These are phyloP conservation scores for Temnothorax unifasciatus DNA, from an alignment of 2,888 invertebrate species.

Conservation along the genomic window DNA sequence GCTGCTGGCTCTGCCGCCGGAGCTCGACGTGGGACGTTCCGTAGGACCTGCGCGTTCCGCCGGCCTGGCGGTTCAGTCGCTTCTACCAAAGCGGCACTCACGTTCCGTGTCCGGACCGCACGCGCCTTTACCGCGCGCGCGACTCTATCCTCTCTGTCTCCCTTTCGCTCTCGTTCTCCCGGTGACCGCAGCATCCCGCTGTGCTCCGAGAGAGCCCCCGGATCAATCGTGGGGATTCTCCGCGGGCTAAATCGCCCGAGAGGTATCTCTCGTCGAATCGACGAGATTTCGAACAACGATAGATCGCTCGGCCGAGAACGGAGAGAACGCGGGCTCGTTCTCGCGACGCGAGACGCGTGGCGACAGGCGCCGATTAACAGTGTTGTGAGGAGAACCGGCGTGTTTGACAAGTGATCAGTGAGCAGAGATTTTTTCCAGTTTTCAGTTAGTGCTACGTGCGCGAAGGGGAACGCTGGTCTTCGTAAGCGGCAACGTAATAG, in stretches of 20 bases:
- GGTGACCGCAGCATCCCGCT: constrained; percentile 13
- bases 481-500: constrained; percentile 4
- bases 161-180: constrained; percentile 25
- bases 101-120: constrained; percentile 73
- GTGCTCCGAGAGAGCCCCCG: constrained; percentile 9
- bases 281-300: constrained; percentile 10
- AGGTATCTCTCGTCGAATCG: neutral
- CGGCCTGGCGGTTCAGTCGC: constrained; percentile 76
- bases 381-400: constrained; percentile 52
- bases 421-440: constrained; percentile 37
- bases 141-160: constrained; percentile 21
- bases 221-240: constrained; percentile 44
- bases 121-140: constrained; percentile 72
- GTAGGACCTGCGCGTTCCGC: constrained; percentile 78
- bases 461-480: neutral
- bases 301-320: neutral
- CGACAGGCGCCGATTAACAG: constrained; percentile 23
- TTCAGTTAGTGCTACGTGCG: constrained; percentile 52
- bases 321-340: neutral
- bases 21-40: constrained; percentile 67
- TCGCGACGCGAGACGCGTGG: neutral
- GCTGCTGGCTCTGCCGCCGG: constrained; percentile 43
- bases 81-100: constrained; percentile 77
- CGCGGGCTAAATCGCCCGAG: constrained; percentile 11
- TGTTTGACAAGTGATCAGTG: constrained; percentile 68